Percentiles rank a stretch among this genome's conserved stretches.
Conservation (phyloP, 1,140 invertebrate species). For the Pseudomyrmex sp. region DNA sequence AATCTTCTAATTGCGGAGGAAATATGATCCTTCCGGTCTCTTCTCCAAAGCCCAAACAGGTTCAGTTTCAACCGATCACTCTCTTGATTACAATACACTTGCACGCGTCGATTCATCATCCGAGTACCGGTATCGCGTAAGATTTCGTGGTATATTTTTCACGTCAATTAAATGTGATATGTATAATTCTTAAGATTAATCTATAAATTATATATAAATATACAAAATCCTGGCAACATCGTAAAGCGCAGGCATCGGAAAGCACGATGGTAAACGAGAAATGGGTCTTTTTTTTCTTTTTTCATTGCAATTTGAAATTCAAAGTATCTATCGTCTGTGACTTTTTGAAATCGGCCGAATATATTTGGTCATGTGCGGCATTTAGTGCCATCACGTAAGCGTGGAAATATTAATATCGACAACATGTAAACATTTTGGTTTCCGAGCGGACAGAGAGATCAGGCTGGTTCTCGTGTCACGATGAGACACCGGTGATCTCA, state of each 20-base stretch:
- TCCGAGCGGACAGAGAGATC: slow-evolving; percentile 79
- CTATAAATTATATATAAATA: slow-evolving; percentile 58
- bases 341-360: slow-evolving; percentile 78
- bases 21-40: slow-evolving; percentile 49
- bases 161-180: slow-evolving; percentile 36
- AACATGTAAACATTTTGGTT: slow-evolving; percentile 84
- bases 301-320: slow-evolving; percentile 66
- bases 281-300: slow-evolving; percentile 32
- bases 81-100: slow-evolving; percentile 52
- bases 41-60: slow-evolving; percentile 22
- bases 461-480: not conserved
- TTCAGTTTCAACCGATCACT: slow-evolving; percentile 30
- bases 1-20: slow-evolving; percentile 56
- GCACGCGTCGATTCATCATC: slow-evolving; percentile 10
- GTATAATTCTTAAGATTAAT: slow-evolving; percentile 63
- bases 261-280: slow-evolving; percentile 71
- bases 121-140: not conserved
- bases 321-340: slow-evolving; percentile 83
- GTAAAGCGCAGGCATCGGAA: slow-evolving; percentile 74
- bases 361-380: slow-evolving; percentile 83
- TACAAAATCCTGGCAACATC: slow-evolving; percentile 68
- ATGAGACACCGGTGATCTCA: not conserved
- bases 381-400: slow-evolving; percentile 86
- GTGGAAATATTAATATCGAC: slow-evolving; percentile 85
- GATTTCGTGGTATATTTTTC: slow-evolving; percentile 12